Evolutionary conservation across 2,113 vertebrate genomes (phyloP).

Genomic region (Cardinalis cardinalis): DNA sequence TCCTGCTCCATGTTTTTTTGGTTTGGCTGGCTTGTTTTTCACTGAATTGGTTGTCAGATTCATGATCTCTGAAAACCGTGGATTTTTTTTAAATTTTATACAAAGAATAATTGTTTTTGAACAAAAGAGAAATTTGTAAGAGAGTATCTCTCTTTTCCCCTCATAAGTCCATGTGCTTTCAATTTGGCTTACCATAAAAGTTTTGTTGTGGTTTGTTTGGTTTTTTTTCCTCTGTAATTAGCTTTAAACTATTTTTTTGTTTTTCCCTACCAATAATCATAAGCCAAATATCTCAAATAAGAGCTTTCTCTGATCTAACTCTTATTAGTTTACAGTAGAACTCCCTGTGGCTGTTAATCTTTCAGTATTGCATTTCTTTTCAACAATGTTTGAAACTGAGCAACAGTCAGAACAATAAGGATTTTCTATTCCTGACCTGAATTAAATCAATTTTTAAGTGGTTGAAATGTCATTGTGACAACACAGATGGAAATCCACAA

Average conservation of each 20-base stretch:
- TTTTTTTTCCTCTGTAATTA: background rate
- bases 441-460: background rate
- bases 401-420: background rate
- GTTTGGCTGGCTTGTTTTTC: background rate
- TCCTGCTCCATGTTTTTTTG: background rate
- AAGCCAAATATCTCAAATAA: background rate
- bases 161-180: background rate
- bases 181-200: background rate
- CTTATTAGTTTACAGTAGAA: background rate
- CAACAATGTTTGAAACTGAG: background rate
- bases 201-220: background rate
- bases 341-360: background rate
- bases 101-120: background rate
- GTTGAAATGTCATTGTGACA: background rate
- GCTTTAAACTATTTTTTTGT: background rate
- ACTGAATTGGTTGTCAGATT: background rate
- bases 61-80: rapidly evolving
- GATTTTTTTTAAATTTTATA: background rate
- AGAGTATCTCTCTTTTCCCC: background rate
- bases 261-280: background rate
- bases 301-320: background rate
- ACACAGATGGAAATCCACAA: background rate
- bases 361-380: background rate
- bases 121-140: background rate
- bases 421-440: background rate